Evolutionary conservation across 2,888 invertebrate species (phyloP).

Genomic region (Lepidonotus clava): DNA sequence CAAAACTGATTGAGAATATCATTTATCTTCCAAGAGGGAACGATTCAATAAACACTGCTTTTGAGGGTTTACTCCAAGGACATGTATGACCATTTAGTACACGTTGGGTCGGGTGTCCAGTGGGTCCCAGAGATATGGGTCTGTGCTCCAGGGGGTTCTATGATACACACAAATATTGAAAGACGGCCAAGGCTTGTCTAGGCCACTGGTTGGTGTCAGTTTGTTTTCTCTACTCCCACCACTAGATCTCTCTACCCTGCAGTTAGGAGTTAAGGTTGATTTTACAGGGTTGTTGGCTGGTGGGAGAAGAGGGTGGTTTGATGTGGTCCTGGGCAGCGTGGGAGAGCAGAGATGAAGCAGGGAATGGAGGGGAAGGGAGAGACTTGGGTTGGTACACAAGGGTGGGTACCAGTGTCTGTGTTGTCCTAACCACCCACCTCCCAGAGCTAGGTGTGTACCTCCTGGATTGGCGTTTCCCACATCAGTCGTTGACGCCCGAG

Average conservation of each 20-base stretch:
- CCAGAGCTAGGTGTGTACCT: background rate
- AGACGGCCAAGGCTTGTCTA: background rate
- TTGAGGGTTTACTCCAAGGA: no score
- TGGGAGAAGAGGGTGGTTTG: no score
- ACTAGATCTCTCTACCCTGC: background rate
- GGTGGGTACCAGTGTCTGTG: background rate
- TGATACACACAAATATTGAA: background rate
- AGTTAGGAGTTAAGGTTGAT: no score
- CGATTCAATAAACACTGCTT: no score
- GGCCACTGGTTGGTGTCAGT: background rate
- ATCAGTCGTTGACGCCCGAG: background rate
- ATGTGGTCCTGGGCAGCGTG: no score
- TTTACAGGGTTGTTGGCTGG: no score
- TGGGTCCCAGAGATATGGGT: no score
- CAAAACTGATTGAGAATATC: no score
- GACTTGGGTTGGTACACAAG: background rate
- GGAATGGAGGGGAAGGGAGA: background rate
- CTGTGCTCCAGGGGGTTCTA: no score
- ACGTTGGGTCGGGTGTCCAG: background rate
- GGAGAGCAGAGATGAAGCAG: no score
- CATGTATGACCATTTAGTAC: no score
- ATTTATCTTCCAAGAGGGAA: no score
- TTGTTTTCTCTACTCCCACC: background rate
- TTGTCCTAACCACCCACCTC: background rate
- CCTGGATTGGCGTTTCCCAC: conserved; percentile 28